Evolutionary conservation across 2,797 vertebrate species (phyloP), one percentile per base, ranked within the genome.

Genomic region (Danio choprae): DNA sequence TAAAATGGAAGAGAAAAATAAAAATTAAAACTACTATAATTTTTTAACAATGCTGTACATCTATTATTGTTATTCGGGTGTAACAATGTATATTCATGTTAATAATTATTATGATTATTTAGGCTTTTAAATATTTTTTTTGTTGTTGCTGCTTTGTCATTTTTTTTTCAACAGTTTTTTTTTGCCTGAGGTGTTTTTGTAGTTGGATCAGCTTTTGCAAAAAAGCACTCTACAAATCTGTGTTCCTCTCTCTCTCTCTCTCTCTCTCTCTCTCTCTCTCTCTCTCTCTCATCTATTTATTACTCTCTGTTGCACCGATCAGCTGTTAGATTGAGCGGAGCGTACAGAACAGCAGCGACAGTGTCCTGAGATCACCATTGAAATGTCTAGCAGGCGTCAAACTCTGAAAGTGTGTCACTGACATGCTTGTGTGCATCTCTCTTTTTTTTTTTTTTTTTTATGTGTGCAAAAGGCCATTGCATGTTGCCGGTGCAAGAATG

Each of bases 381-480:
- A 68, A 63, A 76, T 76, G 58, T 46, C 48, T 29, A 7, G 36
- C 20, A 36, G 65, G 16, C 16, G 43, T 81, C 56, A 51, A 18
- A 29, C 41, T 55, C 38, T 70, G 38, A 76, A 76, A 70, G 46
- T 60, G 63, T 68, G 67, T 63, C 73, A 69, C 51, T 81, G 56
- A 70, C 40, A 22, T 65, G 13, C 38, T 59, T 59, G 41, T 53
- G 36, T 1, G 20, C 36, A 65, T 56, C 5, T 38, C 6, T 22
- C 2, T 4, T 46, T 44, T 43, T 77, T 40, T 18, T 76, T n/a
- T n/a, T n/a, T n/a, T n/a, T n/a, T n/a, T n/a, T 1, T 29, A 29
- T 29, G 6, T 63, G 53, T 44, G 20, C 40, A 29, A 55, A 44
- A 29, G 8, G 5, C 15, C 7, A 29, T n/a, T 62, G 38, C 44